A percentile compares a stretch with the other conserved stretches of the same genome.
phyloP scores from a whole-genome alignment of 2,888 invertebrate genomes.

The Crematogaster levior region DNA sequence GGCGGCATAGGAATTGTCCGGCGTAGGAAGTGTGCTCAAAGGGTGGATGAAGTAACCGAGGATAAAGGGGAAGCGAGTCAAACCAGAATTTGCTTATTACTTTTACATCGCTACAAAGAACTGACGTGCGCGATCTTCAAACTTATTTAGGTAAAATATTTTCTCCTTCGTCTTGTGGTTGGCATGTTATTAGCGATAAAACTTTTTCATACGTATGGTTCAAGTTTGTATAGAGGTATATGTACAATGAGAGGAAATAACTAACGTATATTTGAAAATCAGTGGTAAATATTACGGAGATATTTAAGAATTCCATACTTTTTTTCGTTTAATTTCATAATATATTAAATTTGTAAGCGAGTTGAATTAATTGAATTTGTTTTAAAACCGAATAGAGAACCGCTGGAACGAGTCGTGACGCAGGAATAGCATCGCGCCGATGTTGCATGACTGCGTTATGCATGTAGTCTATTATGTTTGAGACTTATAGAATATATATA shows the following conservation, averaged over 20 bases:
- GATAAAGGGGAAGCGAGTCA: conserved; percentile 36
- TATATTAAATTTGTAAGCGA: background rate
- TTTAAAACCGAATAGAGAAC: conserved; percentile 62
- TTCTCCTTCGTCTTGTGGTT: conserved; percentile 26
- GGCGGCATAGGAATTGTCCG: conserved; percentile 54
- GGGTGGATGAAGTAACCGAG: conserved; percentile 43
- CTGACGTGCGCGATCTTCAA: conserved; percentile 24
- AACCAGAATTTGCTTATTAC: conserved; percentile 55
- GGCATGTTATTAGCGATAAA: conserved; percentile 56
- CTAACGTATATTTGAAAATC: background rate
- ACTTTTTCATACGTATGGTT: background rate
- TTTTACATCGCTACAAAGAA: conserved; percentile 48
- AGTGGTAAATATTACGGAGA: background rate
- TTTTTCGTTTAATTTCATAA: background rate
- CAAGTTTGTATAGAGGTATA: background rate
- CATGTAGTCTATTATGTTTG: conserved; percentile 77
- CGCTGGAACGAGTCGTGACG: conserved; percentile 73
- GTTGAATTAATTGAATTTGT: background rate
- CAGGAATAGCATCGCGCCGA: conserved; percentile 74
- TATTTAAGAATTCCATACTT: background rate
- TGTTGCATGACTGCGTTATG: conserved; percentile 76
- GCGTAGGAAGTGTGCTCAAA: conserved; percentile 50
- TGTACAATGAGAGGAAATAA: too few relatives aligned
- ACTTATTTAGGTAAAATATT: conserved; percentile 37
- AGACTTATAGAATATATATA: conserved; percentile 78